Evolutionary conservation across 2,888 invertebrate genomes (phyloP), one percentile per base, ranked within the genome.

Genomic region (Trissolcus japonicus): DNA sequence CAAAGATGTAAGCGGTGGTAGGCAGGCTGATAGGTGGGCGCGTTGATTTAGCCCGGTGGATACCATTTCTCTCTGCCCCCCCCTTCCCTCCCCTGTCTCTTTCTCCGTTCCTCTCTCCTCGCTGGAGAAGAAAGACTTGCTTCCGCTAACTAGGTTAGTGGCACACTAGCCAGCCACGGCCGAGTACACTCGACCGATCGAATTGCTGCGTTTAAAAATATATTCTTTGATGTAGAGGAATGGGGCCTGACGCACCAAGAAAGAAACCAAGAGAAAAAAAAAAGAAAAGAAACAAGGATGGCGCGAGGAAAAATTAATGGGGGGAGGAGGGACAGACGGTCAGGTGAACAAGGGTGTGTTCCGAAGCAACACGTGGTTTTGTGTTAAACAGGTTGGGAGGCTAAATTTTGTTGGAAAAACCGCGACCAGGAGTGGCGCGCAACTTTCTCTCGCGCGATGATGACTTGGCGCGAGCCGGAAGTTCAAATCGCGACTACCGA

Each of bases 141-240:
- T 86, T 84, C 83, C 69, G 84, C 82, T 87, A 89, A 89, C 87
- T 88, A 83, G 88, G 88, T 89, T 83, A 88, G 89, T 89, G 81
- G 89, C 86, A 88, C 89, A 82, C 85, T 83, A 83, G 84, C 85
- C 85, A 85, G 82, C 82, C 79, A 82, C 82, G 84, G 83, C 82
- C 83, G 85, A 83, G 83, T 84, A 84, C 83, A 82, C 84, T 83
- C 82, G 80, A 80, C 77, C 82, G 82, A 84, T 85, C 84, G 84
- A 84, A 86, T 86, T 86, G 82, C 80, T 78, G 81, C 81, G 81
- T 83, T 85, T 83, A 82, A 85, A 86, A 85, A 84, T 85, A 35
- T 81, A 83, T 86, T 85, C 84, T 80, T 63, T 75, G 60, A 75
- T 72, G 57, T 63, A 17, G 66, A 77, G 61, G 75, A 77, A 80